Evolutionary conservation across 2,888 invertebrate species (phyloP).

Genomic region (Hybos culiciformis): DNA sequence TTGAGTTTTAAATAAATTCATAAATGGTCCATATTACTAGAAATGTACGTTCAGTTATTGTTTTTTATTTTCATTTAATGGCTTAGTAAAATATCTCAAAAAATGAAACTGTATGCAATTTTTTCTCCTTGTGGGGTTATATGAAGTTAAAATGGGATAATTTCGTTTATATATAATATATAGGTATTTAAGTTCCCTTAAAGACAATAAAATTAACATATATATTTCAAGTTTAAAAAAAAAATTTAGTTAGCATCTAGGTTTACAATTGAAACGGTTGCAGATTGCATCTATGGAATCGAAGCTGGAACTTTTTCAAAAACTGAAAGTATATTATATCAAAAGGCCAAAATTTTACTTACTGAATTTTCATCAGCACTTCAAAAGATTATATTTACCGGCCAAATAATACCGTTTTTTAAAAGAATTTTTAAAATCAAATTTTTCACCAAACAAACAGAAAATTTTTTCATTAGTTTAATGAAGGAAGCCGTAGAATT

Average conservation of each 20-base stretch:
- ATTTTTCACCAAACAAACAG: conserved; percentile 44
- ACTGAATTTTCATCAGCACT: conserved; percentile 14
- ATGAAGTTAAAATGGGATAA: too few relatives aligned
- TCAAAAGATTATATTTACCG: too few relatives aligned
- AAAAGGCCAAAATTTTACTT: conserved; percentile 23
- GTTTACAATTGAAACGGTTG: conserved; percentile 36
- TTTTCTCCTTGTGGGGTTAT: too few relatives aligned
- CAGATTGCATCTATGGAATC: conserved; percentile 36
- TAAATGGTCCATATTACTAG: not conserved
- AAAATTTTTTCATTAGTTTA: conserved; percentile 21
- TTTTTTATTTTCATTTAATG: too few relatives aligned
- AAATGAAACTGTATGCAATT: too few relatives aligned
- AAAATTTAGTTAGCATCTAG: conserved; percentile 22
- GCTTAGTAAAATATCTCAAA: too few relatives aligned
- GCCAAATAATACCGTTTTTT: conserved; percentile 9
- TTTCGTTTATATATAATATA: not conserved
- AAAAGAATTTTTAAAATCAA: conserved; percentile 18
- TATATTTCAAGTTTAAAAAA: not conserved
- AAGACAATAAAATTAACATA: too few relatives aligned
- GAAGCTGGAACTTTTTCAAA: conserved; percentile 32
- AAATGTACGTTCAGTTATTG: not conserved
- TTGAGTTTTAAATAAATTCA: not conserved
- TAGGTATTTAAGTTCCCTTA: not conserved
- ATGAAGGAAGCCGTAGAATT: conserved; percentile 22
- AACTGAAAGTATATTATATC: conserved; percentile 22